A percentile compares a stretch with the other conserved stretches of the same genome.
These are phyloP conservation scores for Oenanthe melanoleuca DNA, from an alignment of 2,113 vertebrate genomes.

Conservation along the genomic window DNA sequence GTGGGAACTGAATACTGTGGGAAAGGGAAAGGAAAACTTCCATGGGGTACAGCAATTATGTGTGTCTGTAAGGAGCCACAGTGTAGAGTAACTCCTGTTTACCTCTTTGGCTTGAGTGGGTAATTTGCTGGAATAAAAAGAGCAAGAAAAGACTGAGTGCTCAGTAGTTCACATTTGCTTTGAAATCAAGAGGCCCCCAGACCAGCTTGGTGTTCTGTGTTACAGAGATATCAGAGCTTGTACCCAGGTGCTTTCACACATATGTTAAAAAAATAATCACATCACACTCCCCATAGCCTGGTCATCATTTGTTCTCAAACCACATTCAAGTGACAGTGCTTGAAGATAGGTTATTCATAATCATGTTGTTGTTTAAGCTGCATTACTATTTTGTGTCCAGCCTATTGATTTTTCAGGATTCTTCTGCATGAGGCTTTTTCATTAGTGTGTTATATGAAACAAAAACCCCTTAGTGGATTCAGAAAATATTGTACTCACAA, in stretches of 20 bases:
- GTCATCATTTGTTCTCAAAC: constrained; percentile 17
- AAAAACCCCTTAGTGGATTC: background rate
- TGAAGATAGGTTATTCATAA: constrained; percentile 44
- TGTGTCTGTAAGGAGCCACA: fast-evolving
- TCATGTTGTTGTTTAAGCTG: constrained; percentile 46
- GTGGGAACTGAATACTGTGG: background rate
- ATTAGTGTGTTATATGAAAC: constrained; percentile 16
- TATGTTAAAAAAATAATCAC: background rate
- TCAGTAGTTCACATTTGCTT: background rate
- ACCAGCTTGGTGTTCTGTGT: background rate
- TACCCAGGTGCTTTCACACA: background rate
- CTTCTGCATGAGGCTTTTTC: constrained; percentile 45
- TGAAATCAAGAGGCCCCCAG: background rate
- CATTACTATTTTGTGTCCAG: constrained; percentile 15
- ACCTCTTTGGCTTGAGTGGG: background rate
- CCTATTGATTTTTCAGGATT: constrained; percentile 52
- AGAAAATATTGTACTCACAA: constrained; percentile 9
- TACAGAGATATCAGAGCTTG: background rate
- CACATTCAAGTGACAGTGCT: background rate
- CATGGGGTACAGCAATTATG: background rate
- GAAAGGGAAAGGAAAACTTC: constrained; percentile 29
- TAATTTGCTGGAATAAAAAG: background rate
- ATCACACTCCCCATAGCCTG: background rate
- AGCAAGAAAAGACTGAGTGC: background rate
- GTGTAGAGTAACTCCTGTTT: constrained; percentile 2